These are phyloP conservation scores for Nebria salina DNA, from an alignment of 2,888 invertebrate species.

Conservation along the genomic window DNA sequence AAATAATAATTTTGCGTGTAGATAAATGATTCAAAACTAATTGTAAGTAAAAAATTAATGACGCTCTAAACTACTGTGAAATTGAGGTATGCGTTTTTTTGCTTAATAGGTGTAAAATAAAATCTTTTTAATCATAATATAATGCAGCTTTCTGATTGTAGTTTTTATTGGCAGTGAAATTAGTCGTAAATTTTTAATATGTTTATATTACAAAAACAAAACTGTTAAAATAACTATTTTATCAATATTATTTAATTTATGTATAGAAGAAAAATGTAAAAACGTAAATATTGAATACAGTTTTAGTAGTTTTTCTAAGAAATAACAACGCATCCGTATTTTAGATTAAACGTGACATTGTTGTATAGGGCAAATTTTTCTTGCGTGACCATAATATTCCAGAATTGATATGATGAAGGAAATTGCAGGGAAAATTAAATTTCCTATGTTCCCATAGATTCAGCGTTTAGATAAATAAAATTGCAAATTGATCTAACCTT, in stretches of 20 bases:
- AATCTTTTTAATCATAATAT: too few species aligned
- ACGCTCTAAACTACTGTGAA: background rate
- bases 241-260: too few species aligned
- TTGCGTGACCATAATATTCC: conserved; percentile 7
- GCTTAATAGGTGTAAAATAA: background rate
- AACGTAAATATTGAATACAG: background rate
- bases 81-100: background rate
- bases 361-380: conserved; percentile 1
- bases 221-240: too few species aligned
- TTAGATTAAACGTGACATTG: background rate
- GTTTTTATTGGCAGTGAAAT: too few species aligned
- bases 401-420: conserved; percentile 12
- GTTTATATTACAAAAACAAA: too few species aligned
- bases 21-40: background rate
- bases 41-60: background rate
- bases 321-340: background rate
- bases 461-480: background rate
- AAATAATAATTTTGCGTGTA: background rate
- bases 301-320: background rate
- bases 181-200: too few species aligned
- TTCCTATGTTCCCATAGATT: background rate
- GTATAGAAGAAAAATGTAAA: background rate
- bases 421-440: conserved; percentile 12
- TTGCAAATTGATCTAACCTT: conserved; percentile 17
- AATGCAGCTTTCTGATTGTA: too few species aligned